Evolutionary conservation across 2,797 vertebrate species (phyloP).

Genomic region (Gouania willdenowi): DNA sequence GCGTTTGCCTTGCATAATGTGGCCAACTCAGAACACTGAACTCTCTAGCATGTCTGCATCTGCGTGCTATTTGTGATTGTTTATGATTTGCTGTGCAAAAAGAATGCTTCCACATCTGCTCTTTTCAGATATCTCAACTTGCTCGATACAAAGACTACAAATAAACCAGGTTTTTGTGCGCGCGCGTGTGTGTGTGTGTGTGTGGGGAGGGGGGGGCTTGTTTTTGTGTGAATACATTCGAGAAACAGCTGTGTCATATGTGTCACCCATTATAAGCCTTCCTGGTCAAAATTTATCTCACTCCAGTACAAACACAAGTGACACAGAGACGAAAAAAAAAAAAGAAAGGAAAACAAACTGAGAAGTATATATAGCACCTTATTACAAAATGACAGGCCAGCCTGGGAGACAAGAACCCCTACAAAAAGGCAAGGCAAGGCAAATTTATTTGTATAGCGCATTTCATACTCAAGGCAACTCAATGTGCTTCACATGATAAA

Average conservation of each 20-base stretch:
- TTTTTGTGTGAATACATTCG: slow-evolving; percentile 7
- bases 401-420: too few relatives aligned
- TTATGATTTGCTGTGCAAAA: slow-evolving; percentile 72
- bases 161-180: slow-evolving; percentile 29
- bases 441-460: too few relatives aligned
- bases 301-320: slow-evolving; percentile 10
- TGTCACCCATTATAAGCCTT: slow-evolving; percentile 6
- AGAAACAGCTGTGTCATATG: slow-evolving; percentile 16
- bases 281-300: slow-evolving; percentile 11
- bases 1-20: slow-evolving; percentile 20
- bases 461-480: too few relatives aligned
- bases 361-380: slow-evolving; percentile 13
- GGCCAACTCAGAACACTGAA: slow-evolving; percentile 60
- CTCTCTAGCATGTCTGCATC: slow-evolving; percentile 69
- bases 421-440: too few relatives aligned
- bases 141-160: slow-evolving; percentile 35
- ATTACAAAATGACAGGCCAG: slow-evolving; percentile 22
- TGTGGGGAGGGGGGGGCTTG: too few relatives aligned
- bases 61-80: slow-evolving; percentile 75
- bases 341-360: slow-evolving; percentile 22
- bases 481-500: too few relatives aligned
- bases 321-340: slow-evolving; percentile 27
- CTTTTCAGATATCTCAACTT: slow-evolving; percentile 46
- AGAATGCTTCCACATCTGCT: slow-evolving; percentile 71
- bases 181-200: too few relatives aligned